Conservation (phyloP, 2,113 vertebrate species). For the Pollimyrus isidori region DNA sequence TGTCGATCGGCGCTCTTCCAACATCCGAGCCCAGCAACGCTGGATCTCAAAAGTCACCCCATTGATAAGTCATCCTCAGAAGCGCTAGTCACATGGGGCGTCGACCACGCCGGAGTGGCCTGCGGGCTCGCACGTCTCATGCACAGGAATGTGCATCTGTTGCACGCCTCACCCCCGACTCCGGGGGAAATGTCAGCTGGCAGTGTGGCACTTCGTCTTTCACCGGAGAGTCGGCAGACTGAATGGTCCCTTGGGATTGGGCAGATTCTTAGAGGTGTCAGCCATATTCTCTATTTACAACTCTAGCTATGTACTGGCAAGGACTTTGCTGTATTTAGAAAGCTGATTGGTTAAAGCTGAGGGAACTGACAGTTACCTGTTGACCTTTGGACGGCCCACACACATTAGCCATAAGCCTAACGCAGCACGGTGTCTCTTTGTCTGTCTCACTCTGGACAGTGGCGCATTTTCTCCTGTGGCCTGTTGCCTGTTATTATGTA, state of each 20-base stretch:
- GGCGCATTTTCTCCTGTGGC: background rate
- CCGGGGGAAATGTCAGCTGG: background rate
- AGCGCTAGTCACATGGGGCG: slow-evolving; percentile 18
- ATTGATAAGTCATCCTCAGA: slow-evolving; percentile 42
- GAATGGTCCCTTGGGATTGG: background rate
- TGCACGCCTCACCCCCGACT: slow-evolving; percentile 38
- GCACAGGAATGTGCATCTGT: slow-evolving; percentile 47
- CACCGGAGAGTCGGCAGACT: background rate
- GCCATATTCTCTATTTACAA: background rate
- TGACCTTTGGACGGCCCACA: background rate
- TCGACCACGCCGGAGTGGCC: slow-evolving; percentile 13
- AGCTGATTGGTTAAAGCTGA: slow-evolving; percentile 35
- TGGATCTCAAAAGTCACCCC: slow-evolving; percentile 35
- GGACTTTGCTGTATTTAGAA: slow-evolving; percentile 22
- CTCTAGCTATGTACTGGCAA: background rate
- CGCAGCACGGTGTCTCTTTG: slow-evolving; percentile 30
- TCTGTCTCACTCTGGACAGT: background rate
- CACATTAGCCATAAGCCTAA: background rate
- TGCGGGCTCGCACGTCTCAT: slow-evolving; percentile 38
- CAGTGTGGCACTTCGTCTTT: background rate
- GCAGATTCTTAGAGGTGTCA: background rate
- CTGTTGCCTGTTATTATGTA: slow-evolving; percentile 30
- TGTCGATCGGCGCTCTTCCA: slow-evolving; percentile 33
- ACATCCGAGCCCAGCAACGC: slow-evolving; percentile 32
- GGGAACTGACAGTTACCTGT: slow-evolving; percentile 35